Evolutionary conservation across 2,113 vertebrate genomes (phyloP), one percentile per base, ranked within the genome.

Genomic region (Hemicordylus capensis): DNA sequence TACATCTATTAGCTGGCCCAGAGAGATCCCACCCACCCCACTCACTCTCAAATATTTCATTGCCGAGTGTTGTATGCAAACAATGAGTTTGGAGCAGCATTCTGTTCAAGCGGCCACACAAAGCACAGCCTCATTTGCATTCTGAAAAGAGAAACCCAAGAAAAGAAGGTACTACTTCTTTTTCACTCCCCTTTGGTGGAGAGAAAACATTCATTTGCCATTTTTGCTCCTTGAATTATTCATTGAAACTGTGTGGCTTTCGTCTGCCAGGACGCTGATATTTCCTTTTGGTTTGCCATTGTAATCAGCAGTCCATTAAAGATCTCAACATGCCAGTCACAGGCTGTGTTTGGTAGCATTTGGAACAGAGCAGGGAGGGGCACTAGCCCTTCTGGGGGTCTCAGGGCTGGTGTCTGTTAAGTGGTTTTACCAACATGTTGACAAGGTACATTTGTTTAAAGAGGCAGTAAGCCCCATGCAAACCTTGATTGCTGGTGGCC

Each of bases 191-290:
- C 89, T 92, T 94, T 63, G 93, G 85, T 84, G 90, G 88, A 90
- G 86, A 92, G 89, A 92, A 94, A 89, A 91, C 42, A 83, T 89
- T 93, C 94, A 88, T 95, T 96, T 95, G 88, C 93, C 91, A 93
- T 93, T 92, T 88, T 86, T 92, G 85, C 89, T 90, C 86, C 58
- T 92, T 96, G 95, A 96, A 96, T 96, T 96, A 96, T 96, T 96
- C 83, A 97, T 95, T 86, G 64, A 77, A 94, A 95, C 91, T 87
- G 88, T 92, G 93, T 84, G 77, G n/a, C 91, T 94, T 87, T 93
- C 88, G 85, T 94, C 90, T 90, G 94, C 93, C 94, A 94, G 90
- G 88, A 87, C 93, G 89, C 77, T 93, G 91, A 92, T 90, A 91
- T 91, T 78, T 93, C 93, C 85, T 92, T 80, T 92, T 93, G 0